Conservation (phyloP, 2,113 vertebrate genomes). For the Plecturocebus donacophilus region DNA sequence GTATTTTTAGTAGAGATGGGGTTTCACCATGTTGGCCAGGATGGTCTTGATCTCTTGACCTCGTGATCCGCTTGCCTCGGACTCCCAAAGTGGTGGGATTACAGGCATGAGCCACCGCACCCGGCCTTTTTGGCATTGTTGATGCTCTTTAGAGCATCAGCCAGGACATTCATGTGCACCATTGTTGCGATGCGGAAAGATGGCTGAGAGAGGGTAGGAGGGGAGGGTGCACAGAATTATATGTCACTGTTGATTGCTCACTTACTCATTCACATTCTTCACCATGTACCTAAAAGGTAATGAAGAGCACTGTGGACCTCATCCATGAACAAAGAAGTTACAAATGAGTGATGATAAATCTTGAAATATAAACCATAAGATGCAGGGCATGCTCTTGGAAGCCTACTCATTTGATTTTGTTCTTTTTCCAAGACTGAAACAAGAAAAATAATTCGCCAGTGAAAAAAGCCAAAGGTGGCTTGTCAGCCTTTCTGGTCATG, state of each 20-base stretch:
- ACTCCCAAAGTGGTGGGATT: too few relatives aligned
- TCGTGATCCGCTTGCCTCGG: too few relatives aligned
- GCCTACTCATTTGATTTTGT: constrained; percentile 7
- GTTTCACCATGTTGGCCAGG: too few relatives aligned
- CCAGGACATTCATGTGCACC: too few relatives aligned
- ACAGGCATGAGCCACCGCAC: too few relatives aligned
- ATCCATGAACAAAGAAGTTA: neutral
- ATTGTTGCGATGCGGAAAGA: too few relatives aligned
- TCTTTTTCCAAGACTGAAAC: neutral
- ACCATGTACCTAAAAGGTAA: neutral
- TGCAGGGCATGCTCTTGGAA: neutral
- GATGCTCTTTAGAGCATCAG: too few relatives aligned
- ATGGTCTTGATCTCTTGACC: too few relatives aligned
- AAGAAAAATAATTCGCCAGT: neutral
- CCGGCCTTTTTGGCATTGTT: too few relatives aligned
- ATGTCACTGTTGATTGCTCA: neutral
- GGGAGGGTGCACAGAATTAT: too few relatives aligned
- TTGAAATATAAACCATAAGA: constrained; percentile 24
- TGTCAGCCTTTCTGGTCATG: neutral
- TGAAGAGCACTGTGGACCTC: neutral
- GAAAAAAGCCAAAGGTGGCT: neutral
- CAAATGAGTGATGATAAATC: neutral
- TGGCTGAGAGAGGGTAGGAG: too few relatives aligned
- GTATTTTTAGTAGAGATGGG: too few relatives aligned
- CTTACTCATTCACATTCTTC: neutral